These are phyloP conservation scores for Melanchra persicariae DNA, from an alignment of 2,888 invertebrate species.

Conservation along the genomic window DNA sequence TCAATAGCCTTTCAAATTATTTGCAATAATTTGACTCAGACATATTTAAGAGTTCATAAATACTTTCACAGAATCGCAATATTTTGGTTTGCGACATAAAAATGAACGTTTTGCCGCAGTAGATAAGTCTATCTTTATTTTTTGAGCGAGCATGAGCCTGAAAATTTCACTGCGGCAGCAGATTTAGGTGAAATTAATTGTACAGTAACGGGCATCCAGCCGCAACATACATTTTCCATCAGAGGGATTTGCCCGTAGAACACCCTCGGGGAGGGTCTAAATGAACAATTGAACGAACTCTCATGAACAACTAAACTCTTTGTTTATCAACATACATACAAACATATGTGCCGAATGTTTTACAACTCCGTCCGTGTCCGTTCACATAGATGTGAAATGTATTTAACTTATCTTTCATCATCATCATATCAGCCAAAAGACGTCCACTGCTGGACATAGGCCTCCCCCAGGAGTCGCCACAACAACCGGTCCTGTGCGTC, in stretches of 20 bases:
- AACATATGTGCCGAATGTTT: constrained; percentile 50
- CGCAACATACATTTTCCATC: constrained; percentile 86
- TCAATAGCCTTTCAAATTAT: constrained; percentile 1
- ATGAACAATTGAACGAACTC: constrained; percentile 62
- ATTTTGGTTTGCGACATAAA: not conserved
- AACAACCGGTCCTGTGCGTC: too few relatives aligned
- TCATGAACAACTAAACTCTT: constrained; percentile 67
- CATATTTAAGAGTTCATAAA: not conserved
- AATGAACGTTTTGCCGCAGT: not conserved
- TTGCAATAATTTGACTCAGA: not conserved
- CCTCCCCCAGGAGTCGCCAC: too few relatives aligned
- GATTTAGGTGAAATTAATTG: constrained; percentile 83
- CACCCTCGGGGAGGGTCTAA: constrained; percentile 64
- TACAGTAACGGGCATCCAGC: constrained; percentile 76
- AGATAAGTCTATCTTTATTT: constrained; percentile 57
- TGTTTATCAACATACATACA: constrained; percentile 17
- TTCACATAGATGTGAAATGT: too few relatives aligned
- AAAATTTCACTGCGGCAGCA: constrained; percentile 70
- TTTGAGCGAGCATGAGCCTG: constrained; percentile 55
- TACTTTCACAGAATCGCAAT: not conserved
- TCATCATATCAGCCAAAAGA: too few relatives aligned
- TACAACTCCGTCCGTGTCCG: not conserved
- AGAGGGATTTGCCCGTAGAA: constrained; percentile 78
- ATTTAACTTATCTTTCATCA: too few relatives aligned
- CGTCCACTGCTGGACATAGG: too few relatives aligned